Percentiles rank a stretch among this genome's conserved stretches.
These are phyloP conservation scores for Urocynchramus pylzowi DNA, from an alignment of 2,113 vertebrate species.

Conservation along the genomic window DNA sequence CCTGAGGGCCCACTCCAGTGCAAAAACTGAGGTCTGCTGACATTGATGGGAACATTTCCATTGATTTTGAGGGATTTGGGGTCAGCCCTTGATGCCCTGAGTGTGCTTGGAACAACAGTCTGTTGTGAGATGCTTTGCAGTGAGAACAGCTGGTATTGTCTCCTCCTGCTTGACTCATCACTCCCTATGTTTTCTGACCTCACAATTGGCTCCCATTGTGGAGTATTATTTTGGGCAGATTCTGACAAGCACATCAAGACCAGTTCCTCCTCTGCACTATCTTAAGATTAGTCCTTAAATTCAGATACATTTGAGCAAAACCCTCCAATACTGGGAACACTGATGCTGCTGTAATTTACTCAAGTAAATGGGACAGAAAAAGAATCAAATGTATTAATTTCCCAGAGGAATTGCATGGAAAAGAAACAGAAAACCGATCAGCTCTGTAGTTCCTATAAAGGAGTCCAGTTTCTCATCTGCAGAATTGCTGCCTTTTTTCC, in stretches of 20 bases:
- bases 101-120: neutral
- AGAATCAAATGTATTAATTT: slow-evolving; percentile 24
- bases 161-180: neutral
- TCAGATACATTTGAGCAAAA: slow-evolving; percentile 8
- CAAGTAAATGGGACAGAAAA: slow-evolving; percentile 17
- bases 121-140: neutral
- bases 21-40: neutral
- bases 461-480: neutral
- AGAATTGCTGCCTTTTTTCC: neutral
- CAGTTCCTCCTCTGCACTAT: neutral
- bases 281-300: slow-evolving; percentile 13
- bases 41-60: neutral
- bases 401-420: neutral
- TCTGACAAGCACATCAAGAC: neutral
- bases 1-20: neutral
- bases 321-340: neutral
- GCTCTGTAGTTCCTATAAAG: neutral
- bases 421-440: slow-evolving; percentile 1
- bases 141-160: neutral
- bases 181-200: neutral
- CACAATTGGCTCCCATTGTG: neutral
- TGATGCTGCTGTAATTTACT: slow-evolving; percentile 16
- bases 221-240: neutral
- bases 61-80: neutral
- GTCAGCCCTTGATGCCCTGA: neutral